A percentile compares a stretch with the other conserved stretches of the same genome.
These are phyloP conservation scores for Megalurothrips usitatus DNA, from an alignment of 2,888 invertebrate genomes.

Conservation along the genomic window DNA sequence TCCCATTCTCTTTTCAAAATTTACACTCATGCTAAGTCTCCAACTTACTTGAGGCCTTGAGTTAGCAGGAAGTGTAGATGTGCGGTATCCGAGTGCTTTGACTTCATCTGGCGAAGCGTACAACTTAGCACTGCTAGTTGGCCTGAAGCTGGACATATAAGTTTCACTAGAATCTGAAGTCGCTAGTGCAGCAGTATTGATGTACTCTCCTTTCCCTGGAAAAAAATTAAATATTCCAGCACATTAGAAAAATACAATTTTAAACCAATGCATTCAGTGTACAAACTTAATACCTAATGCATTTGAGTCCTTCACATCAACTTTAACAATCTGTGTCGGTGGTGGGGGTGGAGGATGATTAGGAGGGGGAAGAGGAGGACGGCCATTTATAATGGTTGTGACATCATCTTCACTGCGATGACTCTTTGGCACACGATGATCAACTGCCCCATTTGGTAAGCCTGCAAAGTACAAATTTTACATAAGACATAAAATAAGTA, in stretches of 20 bases:
- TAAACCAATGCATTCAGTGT: background rate
- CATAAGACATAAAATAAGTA: background rate
- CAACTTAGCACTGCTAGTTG: slow-evolving; percentile 75
- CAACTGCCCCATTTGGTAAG: background rate
- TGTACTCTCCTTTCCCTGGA: slow-evolving; percentile 44
- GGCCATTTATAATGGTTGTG: slow-evolving; percentile 46
- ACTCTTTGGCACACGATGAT: slow-evolving; percentile 44
- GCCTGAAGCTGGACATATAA: slow-evolving; percentile 79
- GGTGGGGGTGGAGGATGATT: slow-evolving; percentile 65
- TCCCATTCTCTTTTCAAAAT: too few species aligned
- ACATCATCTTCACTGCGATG: slow-evolving; percentile 70
- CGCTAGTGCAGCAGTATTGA: slow-evolving; percentile 50
- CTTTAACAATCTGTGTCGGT: slow-evolving; percentile 64
- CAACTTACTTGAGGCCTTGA: slow-evolving; percentile 41
- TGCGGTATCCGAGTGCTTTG: slow-evolving; percentile 60
- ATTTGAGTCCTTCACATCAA: slow-evolving; percentile 50
- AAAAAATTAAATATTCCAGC: background rate
- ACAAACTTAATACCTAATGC: slow-evolving; percentile 28
- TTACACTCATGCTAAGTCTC: too few species aligned
- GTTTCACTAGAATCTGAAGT: slow-evolving; percentile 2
- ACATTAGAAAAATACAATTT: background rate
- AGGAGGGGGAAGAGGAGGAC: slow-evolving; percentile 66
- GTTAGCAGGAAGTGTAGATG: slow-evolving; percentile 40
- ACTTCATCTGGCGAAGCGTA: slow-evolving; percentile 86
- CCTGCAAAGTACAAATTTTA: background rate